These are phyloP conservation scores for Triplophysa dalaica DNA, from an alignment of 2,113 vertebrate genomes.

Conservation along the genomic window DNA sequence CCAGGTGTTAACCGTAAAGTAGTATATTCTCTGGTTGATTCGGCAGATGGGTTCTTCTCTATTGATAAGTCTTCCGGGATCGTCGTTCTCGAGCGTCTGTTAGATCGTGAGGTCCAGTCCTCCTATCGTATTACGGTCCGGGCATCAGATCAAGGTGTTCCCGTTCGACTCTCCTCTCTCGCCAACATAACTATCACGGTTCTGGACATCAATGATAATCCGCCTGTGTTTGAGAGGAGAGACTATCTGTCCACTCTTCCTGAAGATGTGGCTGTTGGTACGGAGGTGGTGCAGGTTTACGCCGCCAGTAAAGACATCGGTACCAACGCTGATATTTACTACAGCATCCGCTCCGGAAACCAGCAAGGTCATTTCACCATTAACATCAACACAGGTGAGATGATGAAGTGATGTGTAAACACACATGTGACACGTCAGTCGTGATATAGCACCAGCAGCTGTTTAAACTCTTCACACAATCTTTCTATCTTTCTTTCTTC, in stretches of 20 bases:
- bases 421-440: too few species aligned
- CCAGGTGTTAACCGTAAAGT: slow-evolving; percentile 87
- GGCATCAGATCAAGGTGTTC: slow-evolving; percentile 85
- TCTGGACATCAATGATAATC: slow-evolving; percentile 96
- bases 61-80: slow-evolving; percentile 87
- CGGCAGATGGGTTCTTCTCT: slow-evolving; percentile 84
- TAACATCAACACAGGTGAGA: slow-evolving; percentile 84
- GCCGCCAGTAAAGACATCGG: slow-evolving; percentile 97
- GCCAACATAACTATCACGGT: slow-evolving; percentile 87
- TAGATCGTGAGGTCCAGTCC: slow-evolving; percentile 90
- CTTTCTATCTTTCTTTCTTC: too few species aligned
- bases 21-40: slow-evolving; percentile 84
- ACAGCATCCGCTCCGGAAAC: slow-evolving; percentile 91
- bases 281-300: slow-evolving; percentile 84
- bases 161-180: slow-evolving; percentile 79
- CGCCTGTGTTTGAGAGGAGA: slow-evolving; percentile 91
- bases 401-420: background rate
- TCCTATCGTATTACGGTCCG: slow-evolving; percentile 84
- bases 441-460: too few species aligned
- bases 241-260: slow-evolving; percentile 88
- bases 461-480: background rate
- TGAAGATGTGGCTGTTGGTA: slow-evolving; percentile 84
- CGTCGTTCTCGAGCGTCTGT: slow-evolving; percentile 82
- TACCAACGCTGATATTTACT: slow-evolving; percentile 93
- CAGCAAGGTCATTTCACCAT: slow-evolving; percentile 91